Evolutionary conservation across 2,888 invertebrate genomes (phyloP), one percentile per base, ranked within the genome.

Genomic region (Megaustenia siamemsis): DNA sequence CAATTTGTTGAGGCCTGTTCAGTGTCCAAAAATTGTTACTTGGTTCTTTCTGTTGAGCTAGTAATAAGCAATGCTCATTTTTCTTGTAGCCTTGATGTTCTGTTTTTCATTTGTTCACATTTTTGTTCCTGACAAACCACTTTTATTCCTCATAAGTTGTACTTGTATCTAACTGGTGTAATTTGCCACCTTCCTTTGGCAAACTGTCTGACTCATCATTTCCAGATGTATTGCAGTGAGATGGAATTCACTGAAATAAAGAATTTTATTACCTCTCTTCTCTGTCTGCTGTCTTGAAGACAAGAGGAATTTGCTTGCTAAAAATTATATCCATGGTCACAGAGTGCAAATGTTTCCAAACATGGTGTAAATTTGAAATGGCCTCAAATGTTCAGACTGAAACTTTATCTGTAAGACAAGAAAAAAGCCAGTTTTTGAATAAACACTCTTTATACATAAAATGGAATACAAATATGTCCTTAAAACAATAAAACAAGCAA

Each of bases 221-320:
- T 45, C 45, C 3, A 60, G 24, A 5, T 24, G 43, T 43, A 15
- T 28, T 45, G 12, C n/a, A 8, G 6, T 24, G n/a, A 28, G 8
- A 75, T 18, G 15, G 15, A 45, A 45, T 24, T 77, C 32, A 18
- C 32, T 8, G 8, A 43, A 79, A 1, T 10, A 10, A 32, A 49
- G 5, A 32, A 2, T 38, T 15, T 28, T 4, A 35, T 79, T 88
- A 93, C 93, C 92, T 92, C 79, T 93, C 93, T 84, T 93, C 93
- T 75, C 91, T 86, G 76, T 93, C 93, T 15, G 90, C 86, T 73
- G 89, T 90, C 86, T 92, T 93, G 75, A 92, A 88, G 53, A 91
- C 79, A n/a, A 93, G 88, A 18, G 92, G 92, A 43, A 93, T 88
- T 45, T 90, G 87, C 86, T 93, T 93, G 8, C 89, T 87, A 88